Conservation (phyloP, 2,113 vertebrate genomes). For the Aldabrachelys gigantea region DNA sequence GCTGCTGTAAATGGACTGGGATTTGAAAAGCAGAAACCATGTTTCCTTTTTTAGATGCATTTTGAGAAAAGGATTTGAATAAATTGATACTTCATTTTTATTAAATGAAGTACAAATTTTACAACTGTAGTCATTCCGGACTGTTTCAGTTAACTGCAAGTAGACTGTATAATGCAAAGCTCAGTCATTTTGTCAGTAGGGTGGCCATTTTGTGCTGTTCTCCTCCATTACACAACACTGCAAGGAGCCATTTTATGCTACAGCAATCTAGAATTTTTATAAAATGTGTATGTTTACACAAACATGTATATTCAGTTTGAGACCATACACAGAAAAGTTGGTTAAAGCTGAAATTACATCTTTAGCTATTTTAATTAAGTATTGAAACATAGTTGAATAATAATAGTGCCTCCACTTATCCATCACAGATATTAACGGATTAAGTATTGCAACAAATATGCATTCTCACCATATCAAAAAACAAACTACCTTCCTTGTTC, state of each 20-base stretch:
- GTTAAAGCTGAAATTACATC: not conserved
- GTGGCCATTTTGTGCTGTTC: not conserved
- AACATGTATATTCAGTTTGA: accelerated
- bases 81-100: accelerated
- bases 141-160: not conserved
- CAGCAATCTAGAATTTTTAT: not conserved
- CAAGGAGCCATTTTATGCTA: accelerated
- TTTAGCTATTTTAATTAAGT: not conserved
- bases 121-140: accelerated
- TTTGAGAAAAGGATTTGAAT: not conserved
- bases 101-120: not conserved
- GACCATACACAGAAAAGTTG: accelerated
- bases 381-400: not conserved
- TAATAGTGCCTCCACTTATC: not conserved
- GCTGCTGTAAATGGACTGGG: accelerated
- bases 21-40: not conserved
- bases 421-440: not conserved
- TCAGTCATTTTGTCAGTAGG: not conserved
- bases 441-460: not conserved
- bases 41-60: not conserved
- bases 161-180: not conserved
- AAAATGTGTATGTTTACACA: not conserved
- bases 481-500: accelerated
- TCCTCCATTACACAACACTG: not conserved
- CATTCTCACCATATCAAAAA: not conserved